A percentile compares a stretch with the other conserved stretches of the same genome.
These are phyloP conservation scores for Mimachlamys varia DNA, from an alignment of 2,888 invertebrate species.

Conservation along the genomic window DNA sequence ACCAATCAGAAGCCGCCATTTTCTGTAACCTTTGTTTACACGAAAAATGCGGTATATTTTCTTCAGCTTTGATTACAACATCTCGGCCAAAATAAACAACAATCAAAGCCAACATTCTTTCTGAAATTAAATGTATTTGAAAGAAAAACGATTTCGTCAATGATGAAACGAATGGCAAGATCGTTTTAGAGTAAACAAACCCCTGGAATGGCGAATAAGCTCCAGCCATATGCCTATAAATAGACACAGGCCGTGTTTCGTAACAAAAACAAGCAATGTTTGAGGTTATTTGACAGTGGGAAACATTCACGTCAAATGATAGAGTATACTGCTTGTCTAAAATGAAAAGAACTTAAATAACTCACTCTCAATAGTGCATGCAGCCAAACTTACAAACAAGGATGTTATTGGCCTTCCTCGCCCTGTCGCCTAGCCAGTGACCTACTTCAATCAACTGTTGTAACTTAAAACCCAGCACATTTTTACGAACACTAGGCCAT, in stretches of 20 bases:
- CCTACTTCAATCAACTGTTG: neutral
- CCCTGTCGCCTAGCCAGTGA: neutral
- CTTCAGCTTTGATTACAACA: too few species aligned
- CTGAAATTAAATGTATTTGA: neutral
- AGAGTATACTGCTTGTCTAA: neutral
- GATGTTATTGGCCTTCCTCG: neutral
- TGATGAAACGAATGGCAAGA: neutral
- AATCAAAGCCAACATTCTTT: neutral
- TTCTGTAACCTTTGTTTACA: neutral
- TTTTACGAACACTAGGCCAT: too few species aligned
- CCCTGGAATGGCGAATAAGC: neutral
- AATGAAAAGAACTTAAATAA: too few species aligned
- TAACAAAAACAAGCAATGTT: neutral
- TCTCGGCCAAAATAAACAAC: too few species aligned
- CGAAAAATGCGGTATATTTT: neutral
- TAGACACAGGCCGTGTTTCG: neutral
- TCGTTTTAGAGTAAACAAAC: neutral
- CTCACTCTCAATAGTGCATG: too few species aligned
- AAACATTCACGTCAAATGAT: neutral
- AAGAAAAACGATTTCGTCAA: neutral
- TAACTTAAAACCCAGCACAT: too few species aligned
- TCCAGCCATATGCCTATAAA: neutral
- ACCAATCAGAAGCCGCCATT: conserved; percentile 20
- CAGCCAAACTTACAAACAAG: too few species aligned
- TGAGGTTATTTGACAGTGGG: neutral